phyloP scores from a whole-genome alignment of 2,113 vertebrate species.

The Todiramphus chloris region DNA sequence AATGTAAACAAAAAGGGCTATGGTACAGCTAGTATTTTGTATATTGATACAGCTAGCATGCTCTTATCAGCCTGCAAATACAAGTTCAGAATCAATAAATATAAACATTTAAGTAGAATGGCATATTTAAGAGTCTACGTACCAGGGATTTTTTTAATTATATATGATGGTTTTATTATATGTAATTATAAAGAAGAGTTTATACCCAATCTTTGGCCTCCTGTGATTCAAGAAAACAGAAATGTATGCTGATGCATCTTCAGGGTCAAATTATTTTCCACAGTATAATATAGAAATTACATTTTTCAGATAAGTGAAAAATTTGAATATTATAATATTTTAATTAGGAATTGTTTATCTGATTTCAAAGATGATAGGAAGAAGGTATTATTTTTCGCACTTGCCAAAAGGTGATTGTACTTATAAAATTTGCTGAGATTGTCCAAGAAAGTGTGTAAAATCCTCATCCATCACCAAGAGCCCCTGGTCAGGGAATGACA shows the following conservation, averaged over 20 bases:
- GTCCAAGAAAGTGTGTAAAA: slow-evolving; percentile 86
- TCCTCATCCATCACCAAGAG: slow-evolving; percentile 89
- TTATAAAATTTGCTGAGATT: slow-evolving; percentile 83
- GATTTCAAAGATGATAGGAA: slow-evolving; percentile 54
- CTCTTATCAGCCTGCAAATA: background rate
- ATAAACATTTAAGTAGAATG: background rate
- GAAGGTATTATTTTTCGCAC: slow-evolving; percentile 68
- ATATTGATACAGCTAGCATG: background rate
- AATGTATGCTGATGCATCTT: background rate
- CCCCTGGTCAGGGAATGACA: slow-evolving; percentile 89
- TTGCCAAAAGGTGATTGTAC: slow-evolving; percentile 82
- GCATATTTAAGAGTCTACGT: background rate
- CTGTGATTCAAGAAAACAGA: background rate
- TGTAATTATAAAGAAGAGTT: slow-evolving; percentile 10
- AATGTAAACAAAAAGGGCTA: background rate
- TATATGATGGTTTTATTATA: background rate
- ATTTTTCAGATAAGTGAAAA: slow-evolving; percentile 36
- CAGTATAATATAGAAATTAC: background rate
- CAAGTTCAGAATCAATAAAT: background rate
- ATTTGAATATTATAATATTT: slow-evolving; percentile 39
- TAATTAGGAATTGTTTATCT: slow-evolving; percentile 62
- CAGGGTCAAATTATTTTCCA: slow-evolving; percentile 14
- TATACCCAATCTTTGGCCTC: background rate
- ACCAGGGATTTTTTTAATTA: background rate
- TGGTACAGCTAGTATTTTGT: background rate